phyloP scores from a whole-genome alignment of 2,888 invertebrate genomes.

The Catocala nupta region DNA sequence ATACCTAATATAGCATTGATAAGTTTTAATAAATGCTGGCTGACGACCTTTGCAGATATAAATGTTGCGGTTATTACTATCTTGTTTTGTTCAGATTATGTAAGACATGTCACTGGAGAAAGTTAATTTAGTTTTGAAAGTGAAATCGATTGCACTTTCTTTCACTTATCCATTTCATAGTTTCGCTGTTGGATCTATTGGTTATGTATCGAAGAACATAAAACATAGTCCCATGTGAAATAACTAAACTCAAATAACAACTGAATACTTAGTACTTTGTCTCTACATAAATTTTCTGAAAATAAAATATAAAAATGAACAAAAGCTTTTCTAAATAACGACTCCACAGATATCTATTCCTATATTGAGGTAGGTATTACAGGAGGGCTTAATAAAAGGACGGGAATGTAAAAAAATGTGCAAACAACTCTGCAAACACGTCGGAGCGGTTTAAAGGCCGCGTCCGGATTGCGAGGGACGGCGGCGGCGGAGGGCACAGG shows the following conservation, averaged over 20 bases:
- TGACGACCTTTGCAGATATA: conserved; percentile 80
- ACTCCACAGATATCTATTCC: conserved; percentile 35
- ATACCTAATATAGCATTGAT: conserved; percentile 42
- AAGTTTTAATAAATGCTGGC: conserved; percentile 49
- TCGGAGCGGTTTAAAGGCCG: conserved; percentile 86
- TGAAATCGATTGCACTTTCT: conserved; percentile 87
- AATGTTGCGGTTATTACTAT: conserved; percentile 79
- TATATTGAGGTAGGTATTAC: conserved; percentile 59
- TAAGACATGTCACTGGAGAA: conserved; percentile 87
- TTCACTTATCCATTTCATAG: conserved; percentile 84
- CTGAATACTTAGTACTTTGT: too few species aligned
- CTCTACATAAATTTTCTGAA: too few species aligned
- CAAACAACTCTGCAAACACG: conserved; percentile 86
- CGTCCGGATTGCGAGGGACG: conserved; percentile 85
- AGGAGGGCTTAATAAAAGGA: conserved; percentile 80
- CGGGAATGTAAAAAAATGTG: conserved; percentile 86
- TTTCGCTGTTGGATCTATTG: conserved; percentile 65
- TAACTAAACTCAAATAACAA: conserved; percentile 21
- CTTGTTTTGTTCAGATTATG: conserved; percentile 83
- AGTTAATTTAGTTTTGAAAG: conserved; percentile 88
- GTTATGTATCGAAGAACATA: conserved; percentile 57
- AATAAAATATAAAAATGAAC: conserved; percentile 20
- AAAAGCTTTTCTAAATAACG: conserved; percentile 16
- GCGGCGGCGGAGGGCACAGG: conserved; percentile 72
- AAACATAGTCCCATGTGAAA: conserved; percentile 42